phyloP scores from a whole-genome alignment of 2,888 invertebrate genomes.

The Ormyrus nitidulus region DNA sequence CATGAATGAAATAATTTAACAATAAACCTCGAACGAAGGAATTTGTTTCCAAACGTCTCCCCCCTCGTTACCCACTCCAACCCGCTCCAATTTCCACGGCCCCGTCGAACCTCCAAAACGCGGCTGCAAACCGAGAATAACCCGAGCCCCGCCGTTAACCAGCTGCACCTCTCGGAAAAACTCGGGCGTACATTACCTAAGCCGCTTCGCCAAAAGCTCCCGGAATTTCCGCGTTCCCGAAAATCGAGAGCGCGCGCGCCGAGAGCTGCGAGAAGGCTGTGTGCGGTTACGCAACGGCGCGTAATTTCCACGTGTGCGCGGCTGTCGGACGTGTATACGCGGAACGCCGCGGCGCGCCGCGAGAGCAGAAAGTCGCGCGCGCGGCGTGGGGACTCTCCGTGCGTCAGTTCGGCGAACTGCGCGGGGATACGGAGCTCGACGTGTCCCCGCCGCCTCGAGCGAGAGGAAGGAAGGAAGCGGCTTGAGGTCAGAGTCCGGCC shows the following conservation, averaged over 20 bases:
- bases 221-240: too few species aligned
- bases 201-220: too few species aligned
- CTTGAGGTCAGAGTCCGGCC: constrained; percentile 1
- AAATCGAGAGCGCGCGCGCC: too few species aligned
- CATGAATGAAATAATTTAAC: too few species aligned
- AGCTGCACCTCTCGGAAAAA: not conserved
- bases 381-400: not conserved
- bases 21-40: too few species aligned
- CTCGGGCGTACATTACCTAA: too few species aligned
- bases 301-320: constrained; percentile 31
- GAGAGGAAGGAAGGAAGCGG: constrained; percentile 32
- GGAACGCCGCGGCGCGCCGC: not conserved
- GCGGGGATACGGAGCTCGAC: not conserved
- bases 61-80: too few species aligned
- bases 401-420: constrained; percentile 1
- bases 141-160: not conserved
- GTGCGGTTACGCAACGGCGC: constrained; percentile 23
- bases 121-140: too few species aligned
- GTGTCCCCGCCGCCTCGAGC: not conserved
- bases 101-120: too few species aligned
- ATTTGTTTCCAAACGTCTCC: too few species aligned
- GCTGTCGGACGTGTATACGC: not conserved
- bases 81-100: too few species aligned
- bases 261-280: not conserved
- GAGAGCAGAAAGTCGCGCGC: not conserved